Conservation (phyloP, 1,140 invertebrate genomes). For the Pseudobourletiella spinata region DNA sequence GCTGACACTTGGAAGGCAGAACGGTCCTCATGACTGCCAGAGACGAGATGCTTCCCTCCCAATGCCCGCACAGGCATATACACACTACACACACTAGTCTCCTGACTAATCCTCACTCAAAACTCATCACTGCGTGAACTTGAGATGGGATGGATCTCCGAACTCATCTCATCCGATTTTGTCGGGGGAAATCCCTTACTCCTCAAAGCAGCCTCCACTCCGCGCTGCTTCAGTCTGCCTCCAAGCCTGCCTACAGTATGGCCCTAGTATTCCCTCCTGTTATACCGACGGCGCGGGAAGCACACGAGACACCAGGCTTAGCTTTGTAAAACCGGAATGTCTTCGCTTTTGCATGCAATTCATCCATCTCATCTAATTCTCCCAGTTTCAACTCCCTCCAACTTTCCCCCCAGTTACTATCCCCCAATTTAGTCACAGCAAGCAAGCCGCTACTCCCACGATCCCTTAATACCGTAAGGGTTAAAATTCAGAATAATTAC, state of each 20-base stretch:
- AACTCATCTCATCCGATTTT: constrained; percentile 18
- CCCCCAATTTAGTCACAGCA: neutral
- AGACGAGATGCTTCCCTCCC: neutral
- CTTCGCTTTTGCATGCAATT: constrained; percentile 10
- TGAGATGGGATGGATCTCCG: constrained; percentile 15
- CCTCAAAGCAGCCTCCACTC: neutral
- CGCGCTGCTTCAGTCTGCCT: neutral
- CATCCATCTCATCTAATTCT: constrained; percentile 6
- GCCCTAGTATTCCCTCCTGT: too few relatives aligned
- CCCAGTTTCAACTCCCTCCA: neutral
- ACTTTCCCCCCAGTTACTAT: neutral
- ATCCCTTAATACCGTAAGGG: too few relatives aligned
- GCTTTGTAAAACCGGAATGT: neutral
- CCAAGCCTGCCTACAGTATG: too few relatives aligned
- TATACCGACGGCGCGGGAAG: neutral
- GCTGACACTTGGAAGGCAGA: too few relatives aligned
- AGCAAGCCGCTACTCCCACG: too few relatives aligned
- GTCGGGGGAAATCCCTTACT: neutral
- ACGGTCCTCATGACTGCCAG: too few relatives aligned
- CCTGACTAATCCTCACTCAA: constrained; percentile 20
- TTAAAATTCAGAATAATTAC: too few relatives aligned
- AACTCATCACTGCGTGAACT: constrained; percentile 27
- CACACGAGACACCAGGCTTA: neutral
- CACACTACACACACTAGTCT: too few relatives aligned
- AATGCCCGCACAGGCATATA: too few relatives aligned